Percentiles rank a stretch among this genome's conserved stretches.
phyloP scores from a whole-genome alignment of 2,113 vertebrate species.

The Gymnorhina tibicen region DNA sequence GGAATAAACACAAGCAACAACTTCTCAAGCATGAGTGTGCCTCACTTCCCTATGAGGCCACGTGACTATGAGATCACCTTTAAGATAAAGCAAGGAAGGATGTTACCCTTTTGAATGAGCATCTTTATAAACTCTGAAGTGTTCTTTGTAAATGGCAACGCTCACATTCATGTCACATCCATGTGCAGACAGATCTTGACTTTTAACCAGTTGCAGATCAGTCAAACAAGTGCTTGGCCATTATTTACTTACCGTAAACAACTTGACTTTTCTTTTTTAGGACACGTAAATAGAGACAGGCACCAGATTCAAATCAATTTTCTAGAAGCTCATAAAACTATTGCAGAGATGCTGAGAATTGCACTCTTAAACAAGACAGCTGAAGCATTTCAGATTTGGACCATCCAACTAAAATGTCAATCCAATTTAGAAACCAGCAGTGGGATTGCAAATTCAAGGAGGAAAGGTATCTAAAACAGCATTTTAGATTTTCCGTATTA shows the following conservation, averaged over 20 bases:
- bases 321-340: not conserved
- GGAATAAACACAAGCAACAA: not conserved
- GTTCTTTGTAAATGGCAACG: not conserved
- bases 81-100: not conserved
- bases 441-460: rapidly evolving
- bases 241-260: not conserved
- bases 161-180: not conserved
- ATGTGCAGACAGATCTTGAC: not conserved
- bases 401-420: not conserved
- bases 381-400: not conserved
- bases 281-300: not conserved
- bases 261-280: not conserved
- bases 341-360: not conserved
- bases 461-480: not conserved
- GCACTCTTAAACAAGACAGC: not conserved
- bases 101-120: not conserved
- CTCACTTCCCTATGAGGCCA: not conserved
- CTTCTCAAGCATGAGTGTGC: not conserved
- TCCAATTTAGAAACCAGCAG: not conserved
- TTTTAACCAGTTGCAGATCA: not conserved
- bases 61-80: not conserved
- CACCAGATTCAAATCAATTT: not conserved
- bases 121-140: not conserved
- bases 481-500: not conserved
- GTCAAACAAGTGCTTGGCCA: not conserved